Percentiles rank a stretch among this genome's conserved stretches.
Conservation (phyloP, 2,797 vertebrate genomes). For the Megaceryle alcyon region DNA sequence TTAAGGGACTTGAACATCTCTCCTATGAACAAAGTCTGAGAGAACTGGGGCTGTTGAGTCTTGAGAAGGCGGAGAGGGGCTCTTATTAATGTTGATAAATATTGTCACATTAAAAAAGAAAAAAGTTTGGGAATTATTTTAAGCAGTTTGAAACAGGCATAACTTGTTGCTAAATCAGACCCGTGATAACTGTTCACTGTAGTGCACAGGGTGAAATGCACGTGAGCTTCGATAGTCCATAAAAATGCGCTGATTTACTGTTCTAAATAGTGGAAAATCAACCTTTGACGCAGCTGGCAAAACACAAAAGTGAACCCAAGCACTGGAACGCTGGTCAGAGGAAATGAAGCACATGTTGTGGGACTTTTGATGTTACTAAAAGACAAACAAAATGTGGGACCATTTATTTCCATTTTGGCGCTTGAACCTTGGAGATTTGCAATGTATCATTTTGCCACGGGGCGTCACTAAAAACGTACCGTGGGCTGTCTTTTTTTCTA, state of each 20-base stretch:
- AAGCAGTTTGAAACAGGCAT: not conserved
- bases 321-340: not conserved
- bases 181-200: not conserved
- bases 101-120: not conserved
- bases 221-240: not conserved
- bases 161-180: not conserved
- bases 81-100: too few species aligned
- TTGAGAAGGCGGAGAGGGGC: too few species aligned
- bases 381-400: accelerated
- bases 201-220: not conserved
- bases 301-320: not conserved
- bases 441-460: not conserved
- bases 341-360: not conserved
- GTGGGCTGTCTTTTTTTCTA: not conserved
- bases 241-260: not conserved
- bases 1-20: too few species aligned
- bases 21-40: too few species aligned
- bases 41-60: too few species aligned
- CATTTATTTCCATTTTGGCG: not conserved
- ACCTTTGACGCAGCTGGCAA: not conserved
- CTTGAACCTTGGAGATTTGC: not conserved
- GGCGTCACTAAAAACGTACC: slow-evolving; percentile 12
- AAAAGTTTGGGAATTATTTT: not conserved
- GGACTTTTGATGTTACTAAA: not conserved
- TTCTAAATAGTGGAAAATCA: not conserved